phyloP scores from a whole-genome alignment of 2,797 vertebrate genomes.

The Lutjanus argentimaculatus region DNA sequence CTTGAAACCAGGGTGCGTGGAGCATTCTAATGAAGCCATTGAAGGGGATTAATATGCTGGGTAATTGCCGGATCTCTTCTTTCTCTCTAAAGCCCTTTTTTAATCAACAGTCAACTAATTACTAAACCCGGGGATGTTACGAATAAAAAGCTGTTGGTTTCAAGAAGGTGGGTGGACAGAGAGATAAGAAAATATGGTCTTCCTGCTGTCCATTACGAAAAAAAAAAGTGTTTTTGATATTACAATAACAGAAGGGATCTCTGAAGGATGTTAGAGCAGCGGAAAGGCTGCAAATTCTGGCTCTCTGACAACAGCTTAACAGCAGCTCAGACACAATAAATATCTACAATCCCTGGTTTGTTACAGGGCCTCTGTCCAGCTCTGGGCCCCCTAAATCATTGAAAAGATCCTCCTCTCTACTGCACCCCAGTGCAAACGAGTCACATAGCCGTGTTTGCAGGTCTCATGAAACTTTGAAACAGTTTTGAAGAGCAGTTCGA shows the following conservation, averaged over 20 bases:
- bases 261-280: conserved; percentile 23
- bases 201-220: not conserved
- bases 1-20: conserved; percentile 70
- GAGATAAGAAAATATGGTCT: conserved; percentile 46
- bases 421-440: conserved; percentile 26
- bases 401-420: conserved; percentile 16
- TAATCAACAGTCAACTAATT: conserved; percentile 84
- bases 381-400: conserved; percentile 50
- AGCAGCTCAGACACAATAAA: conserved; percentile 64
- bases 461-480: conserved; percentile 44
- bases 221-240: conserved; percentile 31
- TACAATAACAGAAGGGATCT: conserved; percentile 32
- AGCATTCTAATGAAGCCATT: conserved; percentile 84
- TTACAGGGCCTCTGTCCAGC: conserved; percentile 33
- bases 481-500: conserved; percentile 34
- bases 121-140: conserved; percentile 69
- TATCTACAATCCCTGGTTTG: conserved; percentile 55
- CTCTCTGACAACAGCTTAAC: conserved; percentile 53
- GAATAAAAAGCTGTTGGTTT: conserved; percentile 63
- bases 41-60: conserved; percentile 83
- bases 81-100: conserved; percentile 74
- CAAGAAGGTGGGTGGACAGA: conserved; percentile 52
- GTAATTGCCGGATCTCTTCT: conserved; percentile 82
- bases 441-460: conserved; percentile 34
- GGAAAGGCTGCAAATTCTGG: conserved; percentile 27